Conservation (phyloP, 2,113 vertebrate species). For the Neogobius melanostomus region DNA sequence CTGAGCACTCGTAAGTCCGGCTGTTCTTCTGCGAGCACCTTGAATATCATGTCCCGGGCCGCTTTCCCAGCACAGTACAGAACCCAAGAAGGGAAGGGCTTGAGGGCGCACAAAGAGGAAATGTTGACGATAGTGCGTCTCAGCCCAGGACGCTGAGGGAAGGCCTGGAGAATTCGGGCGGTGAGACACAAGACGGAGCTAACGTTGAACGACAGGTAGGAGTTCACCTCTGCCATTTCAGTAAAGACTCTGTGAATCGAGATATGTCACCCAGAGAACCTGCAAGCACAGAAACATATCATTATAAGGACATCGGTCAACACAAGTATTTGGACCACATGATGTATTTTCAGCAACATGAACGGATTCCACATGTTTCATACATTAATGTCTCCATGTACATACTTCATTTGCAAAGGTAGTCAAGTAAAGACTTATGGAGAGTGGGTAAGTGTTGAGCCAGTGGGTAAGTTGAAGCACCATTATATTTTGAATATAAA, state of each 20-base stretch:
- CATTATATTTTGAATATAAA: too few species aligned
- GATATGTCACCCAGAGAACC: constrained; percentile 86
- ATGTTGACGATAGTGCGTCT: constrained; percentile 82
- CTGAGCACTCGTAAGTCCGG: constrained; percentile 83
- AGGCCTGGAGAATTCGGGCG: constrained; percentile 72
- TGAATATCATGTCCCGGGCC: constrained; percentile 86
- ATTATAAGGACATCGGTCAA: background rate
- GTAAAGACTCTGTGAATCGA: constrained; percentile 73
- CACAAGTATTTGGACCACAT: background rate
- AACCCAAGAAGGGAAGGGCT: constrained; percentile 83
- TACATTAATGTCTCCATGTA: too few species aligned
- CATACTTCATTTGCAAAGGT: too few species aligned
- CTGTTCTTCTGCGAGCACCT: constrained; percentile 84
- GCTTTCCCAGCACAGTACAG: constrained; percentile 90
- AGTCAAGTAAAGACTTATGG: too few species aligned
- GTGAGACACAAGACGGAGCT: constrained; percentile 84
- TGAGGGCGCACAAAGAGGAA: constrained; percentile 81
- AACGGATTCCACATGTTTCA: background rate
- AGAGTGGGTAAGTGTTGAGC: too few species aligned
- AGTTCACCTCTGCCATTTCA: constrained; percentile 74
- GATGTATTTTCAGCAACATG: background rate
- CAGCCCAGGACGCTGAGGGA: constrained; percentile 57
- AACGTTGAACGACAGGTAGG: constrained; percentile 85
- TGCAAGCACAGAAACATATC: constrained; percentile 37
- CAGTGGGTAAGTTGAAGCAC: too few species aligned